A percentile compares a stretch with the other conserved stretches of the same genome.
These are phyloP conservation scores for Aythya baeri DNA, from an alignment of 2,113 vertebrate species.

Conservation along the genomic window DNA sequence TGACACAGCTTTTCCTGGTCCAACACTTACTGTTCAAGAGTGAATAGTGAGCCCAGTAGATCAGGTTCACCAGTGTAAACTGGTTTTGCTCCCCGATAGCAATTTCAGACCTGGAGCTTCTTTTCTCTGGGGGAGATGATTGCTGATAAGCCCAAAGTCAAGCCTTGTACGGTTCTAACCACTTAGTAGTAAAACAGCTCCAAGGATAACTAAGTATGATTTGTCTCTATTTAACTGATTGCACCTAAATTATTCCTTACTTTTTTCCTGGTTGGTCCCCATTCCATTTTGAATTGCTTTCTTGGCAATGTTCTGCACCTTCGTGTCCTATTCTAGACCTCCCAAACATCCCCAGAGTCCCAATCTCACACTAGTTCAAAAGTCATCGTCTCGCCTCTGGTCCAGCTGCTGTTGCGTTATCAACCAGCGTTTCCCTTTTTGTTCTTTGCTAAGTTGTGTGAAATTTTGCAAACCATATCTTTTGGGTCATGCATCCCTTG, in stretches of 20 bases:
- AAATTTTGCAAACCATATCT: neutral
- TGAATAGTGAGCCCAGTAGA: accelerated
- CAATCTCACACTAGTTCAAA: neutral
- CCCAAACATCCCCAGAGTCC: neutral
- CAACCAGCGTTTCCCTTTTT: neutral
- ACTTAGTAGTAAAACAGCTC: neutral
- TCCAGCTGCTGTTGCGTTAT: neutral
- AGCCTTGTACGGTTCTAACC: neutral
- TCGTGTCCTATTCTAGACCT: neutral
- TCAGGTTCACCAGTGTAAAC: neutral
- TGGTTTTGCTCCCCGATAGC: neutral
- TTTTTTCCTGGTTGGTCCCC: neutral
- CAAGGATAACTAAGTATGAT: neutral
- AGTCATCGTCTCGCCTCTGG: neutral
- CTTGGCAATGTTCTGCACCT: neutral
- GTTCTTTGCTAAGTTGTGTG: neutral
- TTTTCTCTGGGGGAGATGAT: neutral
- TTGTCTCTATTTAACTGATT: neutral
- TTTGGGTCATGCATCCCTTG: neutral
- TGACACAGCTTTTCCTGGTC: neutral
- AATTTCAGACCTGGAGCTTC: neutral
- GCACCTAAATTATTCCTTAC: neutral
- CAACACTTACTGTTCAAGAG: neutral
- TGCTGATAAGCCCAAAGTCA: neutral
- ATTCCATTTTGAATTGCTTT: neutral